Percentiles rank a stretch among this genome's conserved stretches.
Conservation (phyloP, 2,797 vertebrate species). For the Alectoris magna region DNA sequence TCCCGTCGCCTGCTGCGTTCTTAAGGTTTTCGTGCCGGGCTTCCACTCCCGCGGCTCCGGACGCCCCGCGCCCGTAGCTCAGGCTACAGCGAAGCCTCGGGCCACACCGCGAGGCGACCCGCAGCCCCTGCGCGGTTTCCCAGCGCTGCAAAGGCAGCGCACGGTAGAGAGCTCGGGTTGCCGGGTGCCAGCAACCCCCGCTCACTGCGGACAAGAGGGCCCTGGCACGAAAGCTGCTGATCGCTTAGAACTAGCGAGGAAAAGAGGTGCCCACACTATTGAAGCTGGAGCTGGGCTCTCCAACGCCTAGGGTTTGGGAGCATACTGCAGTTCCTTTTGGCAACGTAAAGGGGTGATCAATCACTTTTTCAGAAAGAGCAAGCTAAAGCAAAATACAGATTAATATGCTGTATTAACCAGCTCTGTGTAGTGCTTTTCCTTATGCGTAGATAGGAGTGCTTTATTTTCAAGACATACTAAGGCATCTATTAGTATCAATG, state of each 20-base stretch:
- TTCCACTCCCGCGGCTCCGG: background rate
- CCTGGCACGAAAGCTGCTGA: background rate
- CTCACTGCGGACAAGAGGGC: background rate
- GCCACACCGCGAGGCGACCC: too few species aligned
- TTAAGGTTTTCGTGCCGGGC: background rate
- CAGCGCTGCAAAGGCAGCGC: background rate
- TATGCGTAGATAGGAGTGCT: conserved; percentile 46
- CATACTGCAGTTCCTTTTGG: background rate
- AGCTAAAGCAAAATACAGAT: background rate
- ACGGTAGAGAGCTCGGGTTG: background rate
- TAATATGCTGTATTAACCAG: background rate
- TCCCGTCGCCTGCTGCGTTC: conserved; percentile 13
- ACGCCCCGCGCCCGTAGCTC: background rate
- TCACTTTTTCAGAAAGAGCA: background rate
- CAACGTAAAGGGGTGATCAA: conserved; percentile 8
- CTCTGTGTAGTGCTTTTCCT: background rate
- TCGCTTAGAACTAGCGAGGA: background rate
- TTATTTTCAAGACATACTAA: conserved; percentile 37
- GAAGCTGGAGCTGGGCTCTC: background rate
- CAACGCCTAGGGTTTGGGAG: background rate
- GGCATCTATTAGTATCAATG: background rate
- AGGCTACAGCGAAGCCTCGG: background rate
- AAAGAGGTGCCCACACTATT: background rate
- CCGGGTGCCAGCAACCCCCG: background rate
- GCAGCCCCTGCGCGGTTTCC: background rate